Percentiles rank a stretch among this genome's conserved stretches.
These are phyloP conservation scores for Copsychus sechellarum DNA, from an alignment of 2,113 vertebrate genomes.

Conservation along the genomic window DNA sequence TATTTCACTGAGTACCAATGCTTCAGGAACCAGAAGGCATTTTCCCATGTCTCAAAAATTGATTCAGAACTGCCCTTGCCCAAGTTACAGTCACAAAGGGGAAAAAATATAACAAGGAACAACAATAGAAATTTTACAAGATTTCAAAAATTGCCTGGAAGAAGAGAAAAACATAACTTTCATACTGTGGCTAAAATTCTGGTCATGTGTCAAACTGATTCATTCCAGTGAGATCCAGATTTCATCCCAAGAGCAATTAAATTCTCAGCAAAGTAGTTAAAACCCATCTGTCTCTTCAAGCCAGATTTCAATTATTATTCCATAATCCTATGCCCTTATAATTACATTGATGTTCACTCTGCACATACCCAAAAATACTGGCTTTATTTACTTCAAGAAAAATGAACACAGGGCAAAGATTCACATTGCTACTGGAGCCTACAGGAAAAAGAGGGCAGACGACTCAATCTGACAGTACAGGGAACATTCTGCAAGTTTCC, in stretches of 20 bases:
- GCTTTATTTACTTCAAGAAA: neutral
- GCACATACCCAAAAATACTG: neutral
- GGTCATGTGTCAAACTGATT: neutral
- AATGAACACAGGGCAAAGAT: neutral
- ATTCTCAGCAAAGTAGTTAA: constrained; percentile 22
- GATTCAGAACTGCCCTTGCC: neutral
- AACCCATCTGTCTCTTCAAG: constrained; percentile 13
- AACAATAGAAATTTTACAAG: neutral
- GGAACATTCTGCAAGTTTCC: neutral
- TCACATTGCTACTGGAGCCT: neutral
- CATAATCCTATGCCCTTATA: neutral
- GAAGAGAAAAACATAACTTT: neutral
- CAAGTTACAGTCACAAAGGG: neutral
- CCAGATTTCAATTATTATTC: neutral
- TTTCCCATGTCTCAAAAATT: neutral
- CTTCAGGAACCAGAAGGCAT: neutral
- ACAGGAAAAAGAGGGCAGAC: neutral
- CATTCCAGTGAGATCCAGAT: neutral
- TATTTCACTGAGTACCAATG: neutral
- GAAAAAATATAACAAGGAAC: neutral
- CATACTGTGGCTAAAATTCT: neutral
- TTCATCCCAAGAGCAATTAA: constrained; percentile 11
- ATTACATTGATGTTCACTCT: neutral
- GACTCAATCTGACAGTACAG: neutral
- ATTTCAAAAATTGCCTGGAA: neutral